Conservation (phyloP, 1,140 invertebrate genomes). For the Drosophila persimilis region DNA sequence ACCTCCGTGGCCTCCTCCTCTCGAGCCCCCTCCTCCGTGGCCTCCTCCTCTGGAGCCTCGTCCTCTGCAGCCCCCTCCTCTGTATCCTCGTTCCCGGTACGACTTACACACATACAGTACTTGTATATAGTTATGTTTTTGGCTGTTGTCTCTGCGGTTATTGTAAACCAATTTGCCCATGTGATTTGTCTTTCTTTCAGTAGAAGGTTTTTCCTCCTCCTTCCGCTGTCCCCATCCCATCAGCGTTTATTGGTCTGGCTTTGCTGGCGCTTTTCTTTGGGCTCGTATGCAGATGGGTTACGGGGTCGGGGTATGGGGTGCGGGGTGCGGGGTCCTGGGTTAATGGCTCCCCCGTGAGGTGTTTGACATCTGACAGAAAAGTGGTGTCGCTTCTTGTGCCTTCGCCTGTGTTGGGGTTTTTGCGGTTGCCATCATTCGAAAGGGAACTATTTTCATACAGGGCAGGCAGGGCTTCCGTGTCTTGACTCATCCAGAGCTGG, state of each 20-base stretch:
- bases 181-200: slow-evolving; percentile 68
- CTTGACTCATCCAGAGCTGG: slow-evolving; percentile 15
- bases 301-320: no score
- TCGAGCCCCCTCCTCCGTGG: neutral
- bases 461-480: neutral
- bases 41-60: neutral
- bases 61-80: neutral
- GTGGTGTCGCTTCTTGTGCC: slow-evolving; percentile 9
- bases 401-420: slow-evolving; percentile 2
- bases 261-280: slow-evolving; percentile 2
- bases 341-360: slow-evolving; percentile 30
- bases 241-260: slow-evolving; percentile 41
- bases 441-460: slow-evolving; percentile 8
- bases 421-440: slow-evolving; percentile 14
- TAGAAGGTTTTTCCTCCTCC: slow-evolving; percentile 27
- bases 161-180: slow-evolving; percentile 78
- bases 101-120: slow-evolving; percentile 6
- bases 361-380: slow-evolving; percentile 46
- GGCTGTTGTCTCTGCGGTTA: slow-evolving; percentile 49
- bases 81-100: no score
- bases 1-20: slow-evolving; percentile 1
- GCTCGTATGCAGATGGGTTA: neutral
- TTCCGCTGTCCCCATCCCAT: slow-evolving; percentile 13
- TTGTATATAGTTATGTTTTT: slow-evolving; percentile 24
- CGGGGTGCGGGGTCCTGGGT: neutral